A percentile compares a stretch with the other conserved stretches of the same genome.
These are phyloP conservation scores for Apodemia duryi DNA, from an alignment of 2,888 invertebrate species.

Conservation along the genomic window DNA sequence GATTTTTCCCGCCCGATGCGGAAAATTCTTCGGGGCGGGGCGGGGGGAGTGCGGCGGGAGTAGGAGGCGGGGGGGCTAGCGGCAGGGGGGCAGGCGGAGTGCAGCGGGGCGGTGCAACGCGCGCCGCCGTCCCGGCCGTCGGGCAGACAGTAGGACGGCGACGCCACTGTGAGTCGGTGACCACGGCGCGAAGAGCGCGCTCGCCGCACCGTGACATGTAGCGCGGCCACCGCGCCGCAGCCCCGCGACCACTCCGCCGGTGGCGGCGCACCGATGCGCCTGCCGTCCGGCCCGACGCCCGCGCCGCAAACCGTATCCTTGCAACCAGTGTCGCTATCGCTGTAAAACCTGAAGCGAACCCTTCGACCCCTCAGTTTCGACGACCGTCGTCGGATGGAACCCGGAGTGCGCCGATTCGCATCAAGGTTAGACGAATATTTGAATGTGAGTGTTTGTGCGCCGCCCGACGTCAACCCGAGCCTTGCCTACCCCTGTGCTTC, in stretches of 20 bases:
- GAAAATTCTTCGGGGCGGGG: slow-evolving; percentile 77
- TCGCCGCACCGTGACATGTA: slow-evolving; percentile 76
- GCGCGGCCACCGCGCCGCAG: slow-evolving; percentile 62
- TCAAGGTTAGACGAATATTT: slow-evolving; percentile 78
- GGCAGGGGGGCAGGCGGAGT: slow-evolving; percentile 71
- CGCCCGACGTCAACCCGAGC: slow-evolving; percentile 51
- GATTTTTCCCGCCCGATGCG: slow-evolving; percentile 80
- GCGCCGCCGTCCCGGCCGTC: slow-evolving; percentile 69
- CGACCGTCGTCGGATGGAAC: slow-evolving; percentile 76
- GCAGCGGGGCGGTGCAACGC: slow-evolving; percentile 78
- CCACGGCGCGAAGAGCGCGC: slow-evolving; percentile 75
- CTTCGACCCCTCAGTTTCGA: slow-evolving; percentile 68
- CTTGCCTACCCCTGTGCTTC: slow-evolving; percentile 55
- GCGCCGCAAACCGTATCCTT: slow-evolving; percentile 52
- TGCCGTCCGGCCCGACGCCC: slow-evolving; percentile 66
- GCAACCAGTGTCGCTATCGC: slow-evolving; percentile 53
- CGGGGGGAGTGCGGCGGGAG: slow-evolving; percentile 58
- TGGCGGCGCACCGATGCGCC: slow-evolving; percentile 75
- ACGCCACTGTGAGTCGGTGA: slow-evolving; percentile 77
- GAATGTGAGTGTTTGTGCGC: slow-evolving; percentile 75
- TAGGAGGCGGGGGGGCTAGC: slow-evolving; percentile 49
- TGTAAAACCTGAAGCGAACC: slow-evolving; percentile 66
- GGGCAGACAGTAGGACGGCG: slow-evolving; percentile 78
- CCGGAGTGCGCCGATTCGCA: slow-evolving; percentile 78
- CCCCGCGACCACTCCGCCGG: slow-evolving; percentile 71